A percentile compares a stretch with the other conserved stretches of the same genome.
These are phyloP conservation scores for Drosophila burlai DNA, from an alignment of 1,140 invertebrate species.

Conservation along the genomic window DNA sequence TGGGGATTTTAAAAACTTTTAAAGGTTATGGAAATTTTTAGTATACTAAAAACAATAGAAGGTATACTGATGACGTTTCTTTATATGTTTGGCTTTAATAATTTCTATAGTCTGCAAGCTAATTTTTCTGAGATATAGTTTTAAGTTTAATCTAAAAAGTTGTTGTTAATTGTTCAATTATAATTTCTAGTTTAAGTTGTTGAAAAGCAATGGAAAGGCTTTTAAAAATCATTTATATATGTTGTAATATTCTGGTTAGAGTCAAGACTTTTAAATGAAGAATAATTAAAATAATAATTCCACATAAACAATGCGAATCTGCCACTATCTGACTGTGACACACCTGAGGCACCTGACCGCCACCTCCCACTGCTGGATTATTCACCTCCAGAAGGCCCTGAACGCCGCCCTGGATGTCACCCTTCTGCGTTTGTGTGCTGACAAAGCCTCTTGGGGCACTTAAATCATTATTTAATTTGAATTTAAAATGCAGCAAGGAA, in stretches of 20 bases:
- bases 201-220: neutral
- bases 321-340: conserved; percentile 13
- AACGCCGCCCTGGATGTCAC: neutral
- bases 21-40: too few species aligned
- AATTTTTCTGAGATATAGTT: too few species aligned
- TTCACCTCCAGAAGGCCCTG: conserved; percentile 1
- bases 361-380: conserved; percentile 1
- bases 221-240: neutral
- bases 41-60: too few species aligned
- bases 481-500: conserved; percentile 73
- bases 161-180: too few species aligned
- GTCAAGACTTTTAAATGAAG: neutral
- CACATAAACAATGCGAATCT: neutral
- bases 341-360: conserved; percentile 29
- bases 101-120: too few species aligned
- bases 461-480: conserved; percentile 83
- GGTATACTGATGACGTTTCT: too few species aligned
- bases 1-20: neutral
- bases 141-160: too few species aligned
- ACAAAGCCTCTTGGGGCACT: conserved; percentile 71
- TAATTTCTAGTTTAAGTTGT: too few species aligned
- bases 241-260: neutral
- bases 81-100: too few species aligned
- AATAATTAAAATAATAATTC: neutral
- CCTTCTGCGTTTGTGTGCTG: conserved; percentile 40